A percentile compares a stretch with the other conserved stretches of the same genome.
Evolutionary conservation across 2,113 vertebrate genomes (phyloP).

Genomic region (Corydoras maculifer): DNA sequence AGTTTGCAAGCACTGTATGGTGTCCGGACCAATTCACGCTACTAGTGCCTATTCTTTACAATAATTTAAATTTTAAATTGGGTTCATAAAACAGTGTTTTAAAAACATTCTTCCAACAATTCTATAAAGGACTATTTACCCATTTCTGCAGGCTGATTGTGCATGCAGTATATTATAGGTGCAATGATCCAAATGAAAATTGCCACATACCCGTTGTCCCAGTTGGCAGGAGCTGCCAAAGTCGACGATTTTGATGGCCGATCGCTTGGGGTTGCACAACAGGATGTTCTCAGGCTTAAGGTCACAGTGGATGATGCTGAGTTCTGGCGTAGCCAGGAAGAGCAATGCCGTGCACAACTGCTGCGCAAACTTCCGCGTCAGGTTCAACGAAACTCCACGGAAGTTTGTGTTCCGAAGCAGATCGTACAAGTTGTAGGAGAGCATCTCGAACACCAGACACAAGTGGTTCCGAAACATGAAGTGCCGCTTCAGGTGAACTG

Average conservation of each 20-base stretch:
- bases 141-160: too few species aligned
- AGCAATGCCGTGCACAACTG: conserved; percentile 98
- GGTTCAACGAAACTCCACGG: conserved; percentile 93
- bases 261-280: conserved; percentile 96
- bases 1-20: too few species aligned
- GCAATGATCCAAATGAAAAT: not conserved
- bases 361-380: conserved; percentile 96
- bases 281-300: conserved; percentile 99
- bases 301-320: conserved; percentile 99
- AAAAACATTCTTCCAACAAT: too few species aligned
- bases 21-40: too few species aligned
- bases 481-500: conserved; percentile 97
- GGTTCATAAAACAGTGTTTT: too few species aligned
- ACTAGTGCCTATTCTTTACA: too few species aligned
- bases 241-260: conserved; percentile 98
- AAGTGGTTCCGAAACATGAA: conserved; percentile 99
- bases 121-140: too few species aligned
- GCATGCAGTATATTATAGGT: too few species aligned
- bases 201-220: conserved; percentile 81
- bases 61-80: too few species aligned
- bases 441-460: conserved; percentile 99
- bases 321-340: conserved; percentile 96
- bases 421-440: conserved; percentile 97
- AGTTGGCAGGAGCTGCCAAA: conserved; percentile 97
- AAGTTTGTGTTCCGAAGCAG: conserved; percentile 97